Evolutionary conservation across 2,888 invertebrate species (phyloP), one percentile per base, ranked within the genome.

Genomic region (Creontiades dilutus): DNA sequence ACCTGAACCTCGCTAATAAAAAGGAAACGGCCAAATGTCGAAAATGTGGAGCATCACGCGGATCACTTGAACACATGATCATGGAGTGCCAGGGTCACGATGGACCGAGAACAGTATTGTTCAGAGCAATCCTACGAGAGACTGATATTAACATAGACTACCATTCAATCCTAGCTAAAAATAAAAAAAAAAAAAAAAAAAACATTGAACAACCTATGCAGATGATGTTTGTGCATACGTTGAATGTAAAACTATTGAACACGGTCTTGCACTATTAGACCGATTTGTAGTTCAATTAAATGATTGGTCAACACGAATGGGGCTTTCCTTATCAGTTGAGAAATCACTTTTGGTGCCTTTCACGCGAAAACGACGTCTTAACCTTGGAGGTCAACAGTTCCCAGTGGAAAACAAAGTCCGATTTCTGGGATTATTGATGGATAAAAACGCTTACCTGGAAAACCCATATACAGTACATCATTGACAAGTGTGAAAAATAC

Each of bases 361-460:
- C 11, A 61, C 61, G n/a, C 2, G 61, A 19, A 61, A 61, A 19
- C 16, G 61, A 61, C 57, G 57, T 12, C 57, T 57, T 16, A 57
- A 57, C 16, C 11, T 57, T 57, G 57, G 57, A 16, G 57, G 57
- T 57, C 57, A 16, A 16, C 57, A 57, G 16, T 57, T 61, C 19
- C 61, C 61, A n/a, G 61, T 61, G n/a, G 19, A 19, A 19, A 61
- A 61, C 19, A 61, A 19, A 3, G 61, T 61, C 3, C 13, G 19
- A 61, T 61, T 61, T 11, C 61, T 61, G 1, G 61, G 61, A 61
- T 23, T 61, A 19, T 61, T n/a, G 61, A 61, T 61, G 61, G 61
- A 61, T 9, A 61, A 19, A 48, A 61, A 61, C 61, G 19, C 28
- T 80, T 5, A 80, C 80, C 28, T 80, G 80, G 80, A 80, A 80